Percentiles rank a stretch among this genome's conserved stretches.
These are phyloP conservation scores for Antitype chi DNA, from an alignment of 2,888 invertebrate genomes.

Conservation along the genomic window DNA sequence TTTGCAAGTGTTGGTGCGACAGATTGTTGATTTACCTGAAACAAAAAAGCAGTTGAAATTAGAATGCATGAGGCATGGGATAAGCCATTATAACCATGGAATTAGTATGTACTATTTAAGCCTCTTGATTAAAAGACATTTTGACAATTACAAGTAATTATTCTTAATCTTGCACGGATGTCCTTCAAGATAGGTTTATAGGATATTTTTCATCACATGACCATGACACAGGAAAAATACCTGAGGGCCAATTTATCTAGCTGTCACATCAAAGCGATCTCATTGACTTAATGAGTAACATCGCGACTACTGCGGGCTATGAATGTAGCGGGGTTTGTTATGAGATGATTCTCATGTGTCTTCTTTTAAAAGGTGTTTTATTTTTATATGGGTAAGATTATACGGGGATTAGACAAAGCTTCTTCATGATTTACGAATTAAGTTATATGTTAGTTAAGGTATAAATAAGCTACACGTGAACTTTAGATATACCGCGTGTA, in stretches of 20 bases:
- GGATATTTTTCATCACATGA: neutral
- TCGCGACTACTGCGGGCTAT: conserved; percentile 19
- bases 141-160: neutral
- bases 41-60: too few relatives aligned
- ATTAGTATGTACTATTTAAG: too few relatives aligned
- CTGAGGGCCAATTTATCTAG: conserved; percentile 52
- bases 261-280: conserved; percentile 54
- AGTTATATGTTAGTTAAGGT: too few relatives aligned
- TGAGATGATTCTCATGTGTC: neutral
- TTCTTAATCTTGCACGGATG: too few relatives aligned
- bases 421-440: neutral
- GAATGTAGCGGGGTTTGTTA: neutral
- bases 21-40: too few relatives aligned
- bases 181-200: neutral
- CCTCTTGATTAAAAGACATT: neutral
- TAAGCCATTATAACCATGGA: too few relatives aligned
- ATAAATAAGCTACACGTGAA: neutral
- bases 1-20: too few relatives aligned
- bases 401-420: too few relatives aligned
- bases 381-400: neutral
- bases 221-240: neutral
- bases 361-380: neutral
- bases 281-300: conserved; percentile 58
- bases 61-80: too few relatives aligned
- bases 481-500: neutral